Evolutionary conservation across 1,140 invertebrate species (phyloP).

Genomic region (Bombus huntii): DNA sequence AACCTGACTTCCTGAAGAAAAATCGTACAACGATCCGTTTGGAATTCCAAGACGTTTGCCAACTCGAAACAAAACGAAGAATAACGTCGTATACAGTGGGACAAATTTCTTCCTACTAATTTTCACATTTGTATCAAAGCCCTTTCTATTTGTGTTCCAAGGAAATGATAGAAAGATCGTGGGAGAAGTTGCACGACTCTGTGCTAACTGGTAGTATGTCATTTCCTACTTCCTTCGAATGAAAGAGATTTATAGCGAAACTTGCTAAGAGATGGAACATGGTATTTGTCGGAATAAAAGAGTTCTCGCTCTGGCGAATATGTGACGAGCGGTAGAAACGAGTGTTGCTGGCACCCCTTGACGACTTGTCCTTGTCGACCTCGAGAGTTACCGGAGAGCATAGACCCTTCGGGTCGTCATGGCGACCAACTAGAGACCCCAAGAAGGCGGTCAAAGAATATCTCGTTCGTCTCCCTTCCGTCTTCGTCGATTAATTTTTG

Average conservation of each 20-base stretch:
- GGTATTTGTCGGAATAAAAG: slow-evolving; percentile 5
- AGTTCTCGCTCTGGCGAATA: background rate
- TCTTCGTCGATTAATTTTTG: slow-evolving; percentile 2
- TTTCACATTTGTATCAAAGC: background rate
- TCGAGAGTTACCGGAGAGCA: slow-evolving; percentile 32
- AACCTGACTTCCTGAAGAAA: background rate
- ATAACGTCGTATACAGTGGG: no score
- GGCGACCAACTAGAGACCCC: slow-evolving; percentile 28
- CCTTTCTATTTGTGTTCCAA: background rate
- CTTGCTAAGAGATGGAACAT: background rate
- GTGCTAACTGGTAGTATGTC: background rate
- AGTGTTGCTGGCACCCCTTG: slow-evolving; percentile 11
- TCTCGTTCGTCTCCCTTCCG: background rate
- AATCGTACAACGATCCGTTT: no score
- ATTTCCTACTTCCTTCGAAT: background rate
- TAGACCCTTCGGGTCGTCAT: slow-evolving; percentile 48
- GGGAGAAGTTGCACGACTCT: background rate
- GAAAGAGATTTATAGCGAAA: background rate
- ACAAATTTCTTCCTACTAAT: background rate
- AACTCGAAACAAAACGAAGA: background rate
- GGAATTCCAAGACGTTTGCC: background rate
- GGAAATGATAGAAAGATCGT: background rate
- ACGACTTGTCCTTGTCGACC: slow-evolving; percentile 32
- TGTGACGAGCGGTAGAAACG: slow-evolving; percentile 1
- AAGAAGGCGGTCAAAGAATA: slow-evolving; percentile 26